These are phyloP conservation scores for Sitophilus oryzae DNA, from an alignment of 1,140 invertebrate species.

Conservation along the genomic window DNA sequence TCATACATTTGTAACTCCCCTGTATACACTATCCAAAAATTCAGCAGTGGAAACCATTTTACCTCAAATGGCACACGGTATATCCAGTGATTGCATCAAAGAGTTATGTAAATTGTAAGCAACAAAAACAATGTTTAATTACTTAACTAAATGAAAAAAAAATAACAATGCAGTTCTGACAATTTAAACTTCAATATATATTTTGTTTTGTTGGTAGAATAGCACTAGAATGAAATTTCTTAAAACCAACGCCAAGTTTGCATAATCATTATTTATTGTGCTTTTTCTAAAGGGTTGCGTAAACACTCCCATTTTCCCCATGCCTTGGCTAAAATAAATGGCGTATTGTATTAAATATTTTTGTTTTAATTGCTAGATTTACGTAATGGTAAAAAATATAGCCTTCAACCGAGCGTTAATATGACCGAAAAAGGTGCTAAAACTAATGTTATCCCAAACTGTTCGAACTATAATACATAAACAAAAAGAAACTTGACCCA, in stretches of 20 bases:
- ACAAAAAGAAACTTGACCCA: slow-evolving; percentile 1
- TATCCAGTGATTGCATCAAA: too few relatives aligned
- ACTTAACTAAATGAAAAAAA: too few relatives aligned
- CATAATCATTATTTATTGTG: neutral
- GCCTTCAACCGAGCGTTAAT: neutral
- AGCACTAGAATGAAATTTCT: neutral
- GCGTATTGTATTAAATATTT: neutral
- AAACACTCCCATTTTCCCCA: neutral
- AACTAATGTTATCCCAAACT: too few relatives aligned
- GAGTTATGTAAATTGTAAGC: too few relatives aligned
- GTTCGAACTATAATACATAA: too few relatives aligned
- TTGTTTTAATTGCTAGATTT: slow-evolving; percentile 2
- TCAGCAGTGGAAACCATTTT: too few relatives aligned
- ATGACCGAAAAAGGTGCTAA: neutral
- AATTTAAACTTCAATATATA: neutral
- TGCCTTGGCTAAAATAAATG: neutral
- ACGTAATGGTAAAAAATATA: neutral
- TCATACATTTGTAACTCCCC: too few relatives aligned
- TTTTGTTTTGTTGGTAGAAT: neutral
- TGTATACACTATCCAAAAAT: too few relatives aligned
- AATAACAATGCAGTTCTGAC: slow-evolving; percentile 2
- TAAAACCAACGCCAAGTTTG: neutral
- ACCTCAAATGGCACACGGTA: too few relatives aligned
- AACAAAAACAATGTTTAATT: too few relatives aligned
- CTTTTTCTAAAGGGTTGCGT: neutral